Evolutionary conservation across 2,113 vertebrate species (phyloP), one percentile per base, ranked within the genome.

Genomic region (Sciurus niger): DNA sequence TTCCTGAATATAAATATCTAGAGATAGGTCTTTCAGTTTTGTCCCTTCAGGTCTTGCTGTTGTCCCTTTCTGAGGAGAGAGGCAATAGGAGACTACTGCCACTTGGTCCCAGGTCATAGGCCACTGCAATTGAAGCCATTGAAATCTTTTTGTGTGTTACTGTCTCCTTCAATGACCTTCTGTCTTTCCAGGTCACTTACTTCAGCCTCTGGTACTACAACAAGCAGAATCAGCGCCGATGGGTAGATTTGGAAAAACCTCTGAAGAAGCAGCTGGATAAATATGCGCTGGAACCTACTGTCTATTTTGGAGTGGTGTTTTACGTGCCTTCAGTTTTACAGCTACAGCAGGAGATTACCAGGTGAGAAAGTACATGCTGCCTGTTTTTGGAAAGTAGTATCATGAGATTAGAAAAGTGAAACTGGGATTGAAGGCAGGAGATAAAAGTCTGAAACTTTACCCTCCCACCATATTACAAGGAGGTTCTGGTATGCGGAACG

Each of bases 151-250:
- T 25, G 14, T 30, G 14, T 22, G 0, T 51, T 12, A 2, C 80
- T 74, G 63, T 46, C 60, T 80, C 48, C 65, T 96, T 93, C 89
- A 96, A 94, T 95, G 70, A 9, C 11, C 65, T 96, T 60, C 97
- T 80, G 17, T 89, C 95, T 97, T 98, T 98, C 73, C 97, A 99
- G 99, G 99, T 99, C 97, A 99, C 99, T 0, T 99, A 99, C 98
- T 99, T 99, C 98, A 99, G 99, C 96, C 98, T 99, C 85, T 99
- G 99, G 99, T 99, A 99, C 98, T 99, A 98, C 97, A 99, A 99
- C 98, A 99, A 99, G 98, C 99, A 99, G 98, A 99, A 99, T 96
- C 99, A 99, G 98, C 99, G 99, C 97, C 99, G 99, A 96, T 99
- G 99, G 99, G 99, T 99, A 51, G 99, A 99, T 97, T 97, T 99